phyloP scores from a whole-genome alignment of 2,797 vertebrate species.

The Gambusia yucatana region DNA sequence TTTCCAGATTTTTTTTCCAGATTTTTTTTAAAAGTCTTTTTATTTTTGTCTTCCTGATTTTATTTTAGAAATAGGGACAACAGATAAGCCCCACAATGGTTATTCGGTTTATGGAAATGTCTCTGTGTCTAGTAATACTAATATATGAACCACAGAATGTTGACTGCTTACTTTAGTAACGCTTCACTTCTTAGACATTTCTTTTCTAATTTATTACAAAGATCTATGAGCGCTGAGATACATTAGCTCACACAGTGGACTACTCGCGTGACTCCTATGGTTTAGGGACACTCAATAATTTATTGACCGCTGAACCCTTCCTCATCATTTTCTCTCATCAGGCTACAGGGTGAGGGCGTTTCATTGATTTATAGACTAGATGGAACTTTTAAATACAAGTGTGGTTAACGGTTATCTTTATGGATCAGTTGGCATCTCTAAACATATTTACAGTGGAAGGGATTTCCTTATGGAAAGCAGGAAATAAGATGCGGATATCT shows the following conservation, averaged over 20 bases:
- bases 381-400: conserved; percentile 57
- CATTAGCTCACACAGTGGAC: conserved; percentile 33
- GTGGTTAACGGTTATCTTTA: conserved; percentile 35
- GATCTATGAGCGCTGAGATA: conserved; percentile 37
- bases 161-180: conserved; percentile 32
- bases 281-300: conserved; percentile 69
- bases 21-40: conserved; percentile 35
- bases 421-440: conserved; percentile 4
- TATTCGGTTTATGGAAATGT: conserved; percentile 46
- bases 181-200: conserved; percentile 41
- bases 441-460: not conserved
- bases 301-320: conserved; percentile 52
- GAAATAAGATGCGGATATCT: conserved; percentile 30
- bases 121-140: conserved; percentile 37
- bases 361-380: conserved; percentile 65
- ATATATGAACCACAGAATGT: conserved; percentile 16
- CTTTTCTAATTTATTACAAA: conserved; percentile 33
- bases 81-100: conserved; percentile 38
- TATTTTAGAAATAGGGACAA: conserved; percentile 44
- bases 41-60: conserved; percentile 22
- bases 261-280: conserved; percentile 36
- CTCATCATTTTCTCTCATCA: conserved; percentile 41
- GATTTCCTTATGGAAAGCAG: conserved; percentile 40
- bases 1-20: conserved; percentile 37
- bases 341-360: conserved; percentile 48